Evolutionary conservation across 2,113 vertebrate species (phyloP), one percentile per base, ranked within the genome.

Genomic region (Tor tambroides): DNA sequence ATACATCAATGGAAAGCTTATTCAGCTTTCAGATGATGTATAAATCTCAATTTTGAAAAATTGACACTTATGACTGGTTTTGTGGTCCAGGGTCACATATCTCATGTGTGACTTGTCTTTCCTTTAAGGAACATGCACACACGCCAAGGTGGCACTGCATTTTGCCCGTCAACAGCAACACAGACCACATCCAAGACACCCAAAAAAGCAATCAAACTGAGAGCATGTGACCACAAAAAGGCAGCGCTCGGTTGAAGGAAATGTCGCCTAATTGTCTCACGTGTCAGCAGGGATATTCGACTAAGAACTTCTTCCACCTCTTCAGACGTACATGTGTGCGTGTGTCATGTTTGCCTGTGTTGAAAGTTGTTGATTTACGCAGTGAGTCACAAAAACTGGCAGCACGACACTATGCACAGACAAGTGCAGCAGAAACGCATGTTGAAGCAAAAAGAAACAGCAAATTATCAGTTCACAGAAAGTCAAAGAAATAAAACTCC

Each of bases 321-420:
- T 59, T 69, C 65, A 54, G 67, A 28, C 23, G 10, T 12, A 9
- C 28, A 26, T 71, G 56, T 65, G 79, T 65, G 59, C 7, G 9
- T 82, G 80, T 75, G 67, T 77, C 74, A 85, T 43, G 30, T 85
- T 35, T 75, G 85, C 54, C 41, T 54, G 41, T 10, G 51, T 59
- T 63, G 65, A 86, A 86, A 71, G 56, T 81, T 35, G 78, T 63
- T 80, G 61, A 38, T 86, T 86, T 80, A 59, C 2, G 23, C 46
- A 2, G 8, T 80, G 77, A 81, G 49, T 87, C 85, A 81, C 67
- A 72, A 41, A 54, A 54, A 14, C 35, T 19, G 56, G 49, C 59
- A 56, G 30, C 49, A 28, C 28, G n/a, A 75, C 10, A 46, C 38
- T 21, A 7, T 46, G 35, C 59, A 43, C 46, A 54, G 26, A 78